A percentile compares a stretch with the other conserved stretches of the same genome.
phyloP scores from a whole-genome alignment of 2,888 invertebrate species.

The Eretmocerus hayati region DNA sequence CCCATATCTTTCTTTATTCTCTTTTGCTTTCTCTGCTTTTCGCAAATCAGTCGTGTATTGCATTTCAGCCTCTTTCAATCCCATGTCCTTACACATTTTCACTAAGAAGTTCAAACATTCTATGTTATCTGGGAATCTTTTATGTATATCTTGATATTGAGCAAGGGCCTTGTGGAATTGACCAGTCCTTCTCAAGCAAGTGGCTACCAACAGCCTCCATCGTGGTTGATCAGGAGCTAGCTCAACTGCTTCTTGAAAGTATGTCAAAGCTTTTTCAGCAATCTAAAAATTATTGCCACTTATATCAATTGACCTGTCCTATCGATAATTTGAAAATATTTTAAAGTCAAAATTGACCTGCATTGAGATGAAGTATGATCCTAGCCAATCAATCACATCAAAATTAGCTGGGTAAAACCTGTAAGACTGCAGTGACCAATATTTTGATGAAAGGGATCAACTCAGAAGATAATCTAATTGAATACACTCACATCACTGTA shows the following conservation, averaged over 20 bases:
- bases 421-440: slow-evolving; percentile 37
- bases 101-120: slow-evolving; percentile 87
- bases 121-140: slow-evolving; percentile 87
- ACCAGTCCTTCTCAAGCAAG: slow-evolving; percentile 75
- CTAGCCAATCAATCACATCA: slow-evolving; percentile 80
- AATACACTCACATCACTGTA: slow-evolving; percentile 61
- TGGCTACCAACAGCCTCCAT: slow-evolving; percentile 80
- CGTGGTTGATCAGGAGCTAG: slow-evolving; percentile 58
- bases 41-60: slow-evolving; percentile 81
- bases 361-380: slow-evolving; percentile 81
- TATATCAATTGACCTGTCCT: neutral
- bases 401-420: slow-evolving; percentile 43
- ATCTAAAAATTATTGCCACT: slow-evolving; percentile 44
- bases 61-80: slow-evolving; percentile 79
- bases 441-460: slow-evolving; percentile 23
- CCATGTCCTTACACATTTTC: slow-evolving; percentile 82
- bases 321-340: neutral
- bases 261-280: slow-evolving; percentile 76
- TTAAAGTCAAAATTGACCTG: slow-evolving; percentile 47
- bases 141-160: slow-evolving; percentile 78
- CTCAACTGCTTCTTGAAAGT: slow-evolving; percentile 71
- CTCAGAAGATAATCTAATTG: no score
- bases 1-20: slow-evolving; percentile 53
- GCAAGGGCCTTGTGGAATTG: slow-evolving; percentile 77
- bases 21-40: slow-evolving; percentile 57